phyloP scores from a whole-genome alignment of 2,888 invertebrate genomes.

The Stegana nigrithorax region DNA sequence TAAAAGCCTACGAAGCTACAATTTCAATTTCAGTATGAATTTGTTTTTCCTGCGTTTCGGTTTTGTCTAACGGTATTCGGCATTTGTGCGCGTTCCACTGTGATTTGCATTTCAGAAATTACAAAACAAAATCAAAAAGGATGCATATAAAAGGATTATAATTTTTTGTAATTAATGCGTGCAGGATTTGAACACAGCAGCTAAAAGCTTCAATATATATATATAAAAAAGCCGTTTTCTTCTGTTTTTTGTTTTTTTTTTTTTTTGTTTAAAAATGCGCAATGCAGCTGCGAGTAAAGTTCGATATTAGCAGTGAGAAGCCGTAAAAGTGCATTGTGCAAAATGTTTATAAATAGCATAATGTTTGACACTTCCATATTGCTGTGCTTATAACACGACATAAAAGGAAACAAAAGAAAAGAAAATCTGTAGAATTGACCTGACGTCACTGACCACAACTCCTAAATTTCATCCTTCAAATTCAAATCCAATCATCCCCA shows the following conservation, averaged over 20 bases:
- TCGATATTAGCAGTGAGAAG: not conserved
- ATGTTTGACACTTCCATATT: not conserved
- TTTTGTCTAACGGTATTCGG: conserved; percentile 14
- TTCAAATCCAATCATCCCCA: not conserved
- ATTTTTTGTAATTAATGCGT: too few species aligned
- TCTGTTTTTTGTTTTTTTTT: too few species aligned
- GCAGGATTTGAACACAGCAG: too few species aligned
- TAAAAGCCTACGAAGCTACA: conserved; percentile 47
- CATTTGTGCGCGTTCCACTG: conserved; percentile 9
- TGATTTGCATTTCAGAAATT: not conserved
- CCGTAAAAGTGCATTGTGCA: conserved; percentile 7
- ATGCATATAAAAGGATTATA: conserved; percentile 6
- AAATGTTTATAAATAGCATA: not conserved
- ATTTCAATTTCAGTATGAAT: conserved; percentile 50
- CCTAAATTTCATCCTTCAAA: not conserved
- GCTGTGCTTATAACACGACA: not conserved
- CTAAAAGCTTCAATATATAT: too few species aligned
- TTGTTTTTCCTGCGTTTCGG: conserved; percentile 45
- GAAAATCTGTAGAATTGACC: not conserved
- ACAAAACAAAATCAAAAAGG: not conserved
- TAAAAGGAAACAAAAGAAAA: not conserved
- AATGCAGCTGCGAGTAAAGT: not conserved
- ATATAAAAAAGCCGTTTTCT: too few species aligned
- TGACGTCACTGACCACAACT: not conserved
- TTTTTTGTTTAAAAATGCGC: too few species aligned